A percentile compares a stretch with the other conserved stretches of the same genome.
These are phyloP conservation scores for Aphelocoma coerulescens DNA, from an alignment of 2,113 vertebrate genomes.

Conservation along the genomic window DNA sequence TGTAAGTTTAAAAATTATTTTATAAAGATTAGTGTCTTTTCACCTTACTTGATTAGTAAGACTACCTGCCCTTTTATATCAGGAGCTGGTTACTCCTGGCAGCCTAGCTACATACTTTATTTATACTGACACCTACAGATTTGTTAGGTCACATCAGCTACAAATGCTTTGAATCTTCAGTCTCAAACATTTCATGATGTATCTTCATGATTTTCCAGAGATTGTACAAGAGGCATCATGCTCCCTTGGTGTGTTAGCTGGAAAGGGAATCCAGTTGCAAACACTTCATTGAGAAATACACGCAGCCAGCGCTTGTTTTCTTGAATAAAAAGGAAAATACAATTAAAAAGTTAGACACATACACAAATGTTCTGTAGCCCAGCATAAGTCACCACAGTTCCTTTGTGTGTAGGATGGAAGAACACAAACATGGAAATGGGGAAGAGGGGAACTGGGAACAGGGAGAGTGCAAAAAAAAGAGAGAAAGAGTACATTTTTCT, in stretches of 20 bases:
- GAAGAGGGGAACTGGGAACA: accelerated
- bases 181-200: background rate
- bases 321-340: background rate
- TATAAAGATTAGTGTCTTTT: background rate
- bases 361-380: background rate
- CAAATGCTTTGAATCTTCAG: background rate
- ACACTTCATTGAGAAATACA: background rate
- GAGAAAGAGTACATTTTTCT: background rate
- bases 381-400: background rate
- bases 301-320: background rate
- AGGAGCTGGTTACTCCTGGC: background rate
- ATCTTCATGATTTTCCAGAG: background rate
- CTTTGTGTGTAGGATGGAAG: background rate
- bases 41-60: background rate
- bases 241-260: background rate
- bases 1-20: background rate
- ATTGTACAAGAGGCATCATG: accelerated
- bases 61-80: background rate
- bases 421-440: background rate
- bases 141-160: background rate
- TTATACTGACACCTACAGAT: background rate
- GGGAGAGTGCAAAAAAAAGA: background rate
- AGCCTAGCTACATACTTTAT: background rate
- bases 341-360: background rate
- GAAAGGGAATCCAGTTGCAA: background rate